Conservation (phyloP, 2,113 vertebrate species). For the Falcunculus frontatus region DNA sequence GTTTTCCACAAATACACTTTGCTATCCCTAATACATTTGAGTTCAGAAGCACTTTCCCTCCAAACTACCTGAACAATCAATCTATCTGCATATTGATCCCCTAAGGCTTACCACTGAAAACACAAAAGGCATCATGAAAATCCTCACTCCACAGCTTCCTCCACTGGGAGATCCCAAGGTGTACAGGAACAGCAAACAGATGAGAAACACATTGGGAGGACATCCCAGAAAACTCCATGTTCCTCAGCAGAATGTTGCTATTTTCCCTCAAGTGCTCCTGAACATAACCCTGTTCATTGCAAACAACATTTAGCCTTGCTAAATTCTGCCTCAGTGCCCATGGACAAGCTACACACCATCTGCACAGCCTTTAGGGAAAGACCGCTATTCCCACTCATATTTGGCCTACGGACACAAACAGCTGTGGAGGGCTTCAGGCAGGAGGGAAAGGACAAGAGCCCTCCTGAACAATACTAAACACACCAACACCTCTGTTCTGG, state of each 20-base stretch:
- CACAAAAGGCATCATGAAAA: neutral
- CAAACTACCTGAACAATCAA: neutral
- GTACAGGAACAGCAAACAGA: neutral
- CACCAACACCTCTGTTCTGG: neutral
- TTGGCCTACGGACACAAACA: neutral
- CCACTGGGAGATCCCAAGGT: neutral
- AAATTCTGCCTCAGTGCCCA: neutral
- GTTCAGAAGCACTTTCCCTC: neutral
- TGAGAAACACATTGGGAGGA: neutral
- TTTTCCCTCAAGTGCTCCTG: neutral
- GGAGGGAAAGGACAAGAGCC: neutral
- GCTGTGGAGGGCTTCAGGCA: neutral
- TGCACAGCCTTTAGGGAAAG: neutral
- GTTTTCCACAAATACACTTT: neutral
- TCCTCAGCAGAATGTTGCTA: neutral
- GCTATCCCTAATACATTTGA: neutral
- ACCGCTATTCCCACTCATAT: neutral
- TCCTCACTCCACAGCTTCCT: neutral
- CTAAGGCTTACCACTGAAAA: neutral
- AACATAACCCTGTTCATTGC: neutral
- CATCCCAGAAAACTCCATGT: neutral
- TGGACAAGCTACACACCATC: neutral
- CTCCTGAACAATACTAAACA: neutral
- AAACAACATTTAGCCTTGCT: neutral
- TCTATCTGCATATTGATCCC: fast-evolving